Evolutionary conservation across 2,797 vertebrate species (phyloP).

Genomic region (Eulemur rubriventer): DNA sequence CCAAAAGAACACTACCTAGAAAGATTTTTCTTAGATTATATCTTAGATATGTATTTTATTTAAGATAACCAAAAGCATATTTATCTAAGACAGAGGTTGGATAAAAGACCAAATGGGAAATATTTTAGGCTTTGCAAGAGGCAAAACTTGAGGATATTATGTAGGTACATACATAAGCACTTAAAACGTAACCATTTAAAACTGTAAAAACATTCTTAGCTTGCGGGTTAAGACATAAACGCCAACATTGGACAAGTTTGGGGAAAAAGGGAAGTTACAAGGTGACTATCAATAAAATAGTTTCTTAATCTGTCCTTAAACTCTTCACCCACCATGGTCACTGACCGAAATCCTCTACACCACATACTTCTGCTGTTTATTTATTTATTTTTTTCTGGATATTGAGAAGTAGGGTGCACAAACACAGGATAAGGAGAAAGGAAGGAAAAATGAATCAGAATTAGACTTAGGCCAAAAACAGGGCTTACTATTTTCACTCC

Average conservation of each 20-base stretch:
- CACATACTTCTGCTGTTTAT: not conserved
- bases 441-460: not conserved
- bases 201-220: not conserved
- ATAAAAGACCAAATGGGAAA: conserved; percentile 29
- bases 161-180: not conserved
- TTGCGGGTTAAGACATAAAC: conserved; percentile 42
- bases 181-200: conserved; percentile 28
- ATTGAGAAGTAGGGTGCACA: not conserved
- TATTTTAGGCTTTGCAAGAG: conserved; percentile 36
- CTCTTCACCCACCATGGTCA: not conserved
- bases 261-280: not conserved
- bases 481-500: not conserved
- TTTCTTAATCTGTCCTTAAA: conserved; percentile 34
- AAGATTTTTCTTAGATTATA: conserved; percentile 37
- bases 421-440: not conserved
- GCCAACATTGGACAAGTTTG: not conserved
- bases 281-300: not conserved
- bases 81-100: not conserved
- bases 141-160: conserved; percentile 24
- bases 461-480: not conserved
- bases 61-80: conserved; percentile 28
- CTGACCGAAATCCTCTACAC: conserved; percentile 3
- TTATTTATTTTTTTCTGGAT: not conserved
- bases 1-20: not conserved
- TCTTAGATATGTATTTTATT: not conserved